Percentiles rank a stretch among this genome's conserved stretches.
phyloP scores from a whole-genome alignment of 2,797 vertebrate species.

The Sciurus carolinensis region DNA sequence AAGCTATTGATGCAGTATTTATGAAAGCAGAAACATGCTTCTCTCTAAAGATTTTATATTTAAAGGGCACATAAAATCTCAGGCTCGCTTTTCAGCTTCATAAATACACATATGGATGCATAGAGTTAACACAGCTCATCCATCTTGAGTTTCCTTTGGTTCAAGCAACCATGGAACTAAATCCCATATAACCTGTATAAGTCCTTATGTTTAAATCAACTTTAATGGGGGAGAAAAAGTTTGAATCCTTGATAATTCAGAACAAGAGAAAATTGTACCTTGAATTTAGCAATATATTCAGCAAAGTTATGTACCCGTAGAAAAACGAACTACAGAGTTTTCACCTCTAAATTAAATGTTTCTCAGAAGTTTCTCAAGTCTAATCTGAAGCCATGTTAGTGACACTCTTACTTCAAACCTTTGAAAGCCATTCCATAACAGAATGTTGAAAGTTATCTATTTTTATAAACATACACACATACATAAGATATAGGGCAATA shows the following conservation, averaged over 20 bases:
- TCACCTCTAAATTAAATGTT: neutral
- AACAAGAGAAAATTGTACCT: slow-evolving; percentile 63
- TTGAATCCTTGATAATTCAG: slow-evolving; percentile 56
- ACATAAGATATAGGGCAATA: neutral
- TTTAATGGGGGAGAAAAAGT: neutral
- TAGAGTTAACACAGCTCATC: slow-evolving; percentile 66
- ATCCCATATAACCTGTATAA: slow-evolving; percentile 49
- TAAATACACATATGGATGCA: slow-evolving; percentile 71
- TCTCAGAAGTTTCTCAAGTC: slow-evolving; percentile 44
- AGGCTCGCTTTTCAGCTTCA: slow-evolving; percentile 77
- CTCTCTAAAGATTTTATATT: slow-evolving; percentile 74
- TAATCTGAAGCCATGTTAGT: slow-evolving; percentile 39
- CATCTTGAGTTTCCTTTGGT: slow-evolving; percentile 68
- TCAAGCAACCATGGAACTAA: slow-evolving; percentile 58
- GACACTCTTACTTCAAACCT: slow-evolving; percentile 27
- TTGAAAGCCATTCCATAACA: slow-evolving; percentile 8
- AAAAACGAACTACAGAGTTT: slow-evolving; percentile 24
- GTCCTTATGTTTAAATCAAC: slow-evolving; percentile 68
- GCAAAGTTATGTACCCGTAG: neutral
- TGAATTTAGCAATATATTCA: slow-evolving; percentile 44
- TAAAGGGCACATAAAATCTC: slow-evolving; percentile 64
- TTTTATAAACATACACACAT: neutral
- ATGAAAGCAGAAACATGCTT: neutral
- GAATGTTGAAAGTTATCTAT: neutral
- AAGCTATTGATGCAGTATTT: slow-evolving; percentile 62